Evolutionary conservation across 2,888 invertebrate genomes (phyloP).

Genomic region (Chloroclystis v-ata): DNA sequence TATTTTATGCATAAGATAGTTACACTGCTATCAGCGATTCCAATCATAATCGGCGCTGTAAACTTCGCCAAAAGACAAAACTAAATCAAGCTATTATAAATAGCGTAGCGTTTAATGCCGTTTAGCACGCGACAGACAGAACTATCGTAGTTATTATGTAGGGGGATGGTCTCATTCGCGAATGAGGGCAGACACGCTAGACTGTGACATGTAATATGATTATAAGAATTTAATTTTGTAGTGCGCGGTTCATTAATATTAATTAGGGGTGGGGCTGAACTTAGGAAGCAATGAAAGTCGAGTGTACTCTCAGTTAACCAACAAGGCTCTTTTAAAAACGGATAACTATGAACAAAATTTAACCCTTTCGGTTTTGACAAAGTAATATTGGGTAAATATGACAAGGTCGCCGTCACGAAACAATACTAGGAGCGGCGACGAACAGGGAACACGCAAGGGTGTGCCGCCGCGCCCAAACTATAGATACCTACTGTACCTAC

Average conservation of each 20-base stretch:
- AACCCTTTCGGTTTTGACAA: background rate
- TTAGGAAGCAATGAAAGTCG: too few relatives aligned
- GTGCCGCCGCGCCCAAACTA: conserved; percentile 10
- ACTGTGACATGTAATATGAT: conserved; percentile 5
- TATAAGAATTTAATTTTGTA: background rate
- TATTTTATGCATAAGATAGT: too few relatives aligned
- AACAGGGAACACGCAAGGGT: conserved; percentile 16
- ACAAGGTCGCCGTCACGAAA: conserved; percentile 10
- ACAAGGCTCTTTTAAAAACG: too few relatives aligned
- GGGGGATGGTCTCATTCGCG: conserved; percentile 4
- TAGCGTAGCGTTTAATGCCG: background rate
- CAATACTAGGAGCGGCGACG: conserved; percentile 18
- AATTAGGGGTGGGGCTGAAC: too few relatives aligned
- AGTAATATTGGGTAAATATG: background rate
- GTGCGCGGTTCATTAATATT: too few relatives aligned
- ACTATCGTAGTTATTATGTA: background rate
- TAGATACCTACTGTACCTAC: too few relatives aligned
- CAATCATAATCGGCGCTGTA: too few relatives aligned
- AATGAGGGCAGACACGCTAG: conserved; percentile 18
- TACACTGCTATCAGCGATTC: too few relatives aligned
- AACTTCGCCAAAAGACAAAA: background rate
- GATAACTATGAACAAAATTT: too few relatives aligned
- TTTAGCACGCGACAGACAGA: background rate
- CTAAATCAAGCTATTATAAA: background rate
- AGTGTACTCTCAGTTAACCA: too few relatives aligned